Conservation (phyloP, 2,888 invertebrate species). For the Troglohyphantes excavatus region DNA sequence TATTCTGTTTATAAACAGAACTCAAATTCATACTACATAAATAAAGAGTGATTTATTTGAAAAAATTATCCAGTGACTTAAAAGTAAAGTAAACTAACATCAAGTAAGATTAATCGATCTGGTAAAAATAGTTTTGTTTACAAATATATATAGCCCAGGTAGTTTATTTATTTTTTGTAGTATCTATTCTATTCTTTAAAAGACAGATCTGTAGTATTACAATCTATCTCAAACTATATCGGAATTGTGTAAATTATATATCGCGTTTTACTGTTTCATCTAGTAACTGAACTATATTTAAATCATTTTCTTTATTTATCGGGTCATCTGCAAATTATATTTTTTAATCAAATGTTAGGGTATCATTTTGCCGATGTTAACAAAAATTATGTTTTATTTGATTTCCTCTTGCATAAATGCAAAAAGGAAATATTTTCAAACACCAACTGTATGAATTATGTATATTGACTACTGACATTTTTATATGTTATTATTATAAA, state of each 20-base stretch:
- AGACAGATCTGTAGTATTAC: neutral
- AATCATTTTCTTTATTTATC: neutral
- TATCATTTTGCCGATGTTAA: too few species aligned
- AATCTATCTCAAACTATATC: neutral
- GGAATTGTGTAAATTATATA: neutral
- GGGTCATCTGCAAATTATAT: too few species aligned
- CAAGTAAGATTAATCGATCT: constrained; percentile 7
- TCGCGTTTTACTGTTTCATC: neutral
- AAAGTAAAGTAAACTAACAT: constrained; percentile 12
- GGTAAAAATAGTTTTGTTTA: neutral
- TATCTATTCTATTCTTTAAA: neutral
- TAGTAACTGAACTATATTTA: neutral
- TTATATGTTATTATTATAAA: too few species aligned
- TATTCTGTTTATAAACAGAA: neutral
- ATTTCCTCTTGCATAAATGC: too few species aligned
- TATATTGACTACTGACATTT: too few species aligned
- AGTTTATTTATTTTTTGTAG: too few species aligned
- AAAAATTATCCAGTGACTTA: neutral
- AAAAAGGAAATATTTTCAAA: too few species aligned
- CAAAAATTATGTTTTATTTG: too few species aligned
- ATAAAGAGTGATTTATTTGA: neutral
- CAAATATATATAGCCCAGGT: neutral
- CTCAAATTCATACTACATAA: neutral
- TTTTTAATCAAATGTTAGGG: too few species aligned
- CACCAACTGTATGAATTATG: too few species aligned